A percentile compares a stretch with the other conserved stretches of the same genome.
Conservation (phyloP, 1,140 invertebrate species). For the Temnothorax curvispinosus region DNA sequence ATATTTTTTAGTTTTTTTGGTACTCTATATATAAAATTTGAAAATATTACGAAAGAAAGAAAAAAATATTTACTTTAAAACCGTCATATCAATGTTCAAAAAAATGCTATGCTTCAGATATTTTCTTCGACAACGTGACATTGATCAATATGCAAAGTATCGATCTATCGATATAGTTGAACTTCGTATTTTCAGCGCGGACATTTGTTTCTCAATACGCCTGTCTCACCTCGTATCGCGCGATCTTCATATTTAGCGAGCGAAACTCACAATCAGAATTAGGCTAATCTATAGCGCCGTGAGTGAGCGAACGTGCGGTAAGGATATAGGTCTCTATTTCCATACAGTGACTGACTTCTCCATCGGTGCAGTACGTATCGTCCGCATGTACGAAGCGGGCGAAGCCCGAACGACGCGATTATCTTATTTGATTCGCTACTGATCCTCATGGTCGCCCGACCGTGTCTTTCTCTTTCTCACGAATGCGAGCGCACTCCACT, state of each 20-base stretch:
- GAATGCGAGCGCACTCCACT: background rate
- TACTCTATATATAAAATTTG: no score
- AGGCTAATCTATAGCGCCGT: background rate
- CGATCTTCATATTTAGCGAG: background rate
- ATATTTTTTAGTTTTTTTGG: no score
- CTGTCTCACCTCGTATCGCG: background rate
- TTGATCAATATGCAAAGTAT: background rate
- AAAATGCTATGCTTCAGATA: background rate
- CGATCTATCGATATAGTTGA: no score
- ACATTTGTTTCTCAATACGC: background rate
- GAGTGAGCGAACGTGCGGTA: background rate
- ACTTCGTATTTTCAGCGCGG: background rate
- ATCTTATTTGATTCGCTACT: conserved; percentile 56
- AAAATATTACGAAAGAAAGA: background rate
- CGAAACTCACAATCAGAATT: conserved; percentile 1
- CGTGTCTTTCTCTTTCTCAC: conserved; percentile 44
- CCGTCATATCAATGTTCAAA: background rate
- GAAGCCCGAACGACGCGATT: conserved; percentile 22
- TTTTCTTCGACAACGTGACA: background rate
- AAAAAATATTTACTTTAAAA: background rate
- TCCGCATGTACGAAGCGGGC: background rate
- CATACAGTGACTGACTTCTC: background rate
- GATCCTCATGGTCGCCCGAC: conserved; percentile 51
- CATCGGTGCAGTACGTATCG: background rate
- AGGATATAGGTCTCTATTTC: conserved; percentile 11